Base-by-base conservation (phyloP, 2,888 invertebrate genomes). In the Troilus luridus region DNA sequence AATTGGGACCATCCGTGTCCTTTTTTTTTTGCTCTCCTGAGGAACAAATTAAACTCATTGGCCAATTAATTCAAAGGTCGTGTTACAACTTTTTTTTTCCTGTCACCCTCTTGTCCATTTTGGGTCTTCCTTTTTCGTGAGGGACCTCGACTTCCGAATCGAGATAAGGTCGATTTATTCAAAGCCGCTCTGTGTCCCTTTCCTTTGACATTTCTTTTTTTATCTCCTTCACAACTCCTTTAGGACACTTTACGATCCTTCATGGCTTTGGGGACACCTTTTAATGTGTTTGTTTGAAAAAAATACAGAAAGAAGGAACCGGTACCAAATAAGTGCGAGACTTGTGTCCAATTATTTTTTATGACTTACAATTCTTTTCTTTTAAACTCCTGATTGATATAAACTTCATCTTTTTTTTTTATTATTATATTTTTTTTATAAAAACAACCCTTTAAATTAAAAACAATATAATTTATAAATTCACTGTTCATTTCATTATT, bases 41-140 rank as follows among this genome's bases (percentile, higher is more conserved):
- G 54, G 81, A 81, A 81, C 81, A 81, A 41, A 81, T 81, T 81
- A 81, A 81, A 81, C 81, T 81, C 81, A 81, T 81, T 81, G 81
- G 81, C 81, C 81, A 81, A 81, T 81, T 81, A 81, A 81, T 81
- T 81, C 81, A 81, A 81, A 81, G 81, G 81, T 56, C 14, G 81
- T 81, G 81, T 81, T 81, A 56, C 81, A 54, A 56, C 81, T 81
- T 41, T 81, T 81, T 81, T 77, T 72, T 81, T 54, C 8, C 19
- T 81, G 21, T 54, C 81, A 81, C 81, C 27, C 77, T 81, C 54
- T 81, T 56, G 81, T 54, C 54, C 81, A 19, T 81, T 21, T 81
- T 81, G 11, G 81, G 54, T 54, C 81, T 81, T 81, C 81, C 81
- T 81, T 81, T 81, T 81, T 56, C 81, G 81, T 81, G 2, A 56